Percentiles rank a stretch among this genome's conserved stretches.
These are phyloP conservation scores for Odontomachus brunneus DNA, from an alignment of 1,140 invertebrate species.

Conservation along the genomic window DNA sequence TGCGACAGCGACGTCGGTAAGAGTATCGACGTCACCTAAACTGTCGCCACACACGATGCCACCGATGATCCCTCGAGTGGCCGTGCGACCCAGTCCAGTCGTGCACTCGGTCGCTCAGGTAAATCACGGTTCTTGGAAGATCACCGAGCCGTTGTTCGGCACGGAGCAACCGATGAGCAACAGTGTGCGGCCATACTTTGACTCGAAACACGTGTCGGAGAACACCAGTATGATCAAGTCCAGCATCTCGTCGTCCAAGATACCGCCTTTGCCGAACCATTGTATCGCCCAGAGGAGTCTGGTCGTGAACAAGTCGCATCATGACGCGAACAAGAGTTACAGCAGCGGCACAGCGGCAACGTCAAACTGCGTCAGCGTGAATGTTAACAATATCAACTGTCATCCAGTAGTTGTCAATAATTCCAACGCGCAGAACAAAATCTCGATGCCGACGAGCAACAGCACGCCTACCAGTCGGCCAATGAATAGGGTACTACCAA, in stretches of 20 bases:
- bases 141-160: constrained; percentile 77
- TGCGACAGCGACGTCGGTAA: background rate
- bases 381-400: constrained; percentile 64
- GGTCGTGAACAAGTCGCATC: constrained; percentile 73
- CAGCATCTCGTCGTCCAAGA: constrained; percentile 80
- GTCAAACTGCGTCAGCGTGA: constrained; percentile 44
- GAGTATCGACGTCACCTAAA: constrained; percentile 67
- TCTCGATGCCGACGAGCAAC: constrained; percentile 80
- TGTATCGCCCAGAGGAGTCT: constrained; percentile 78
- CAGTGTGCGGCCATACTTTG: constrained; percentile 80
- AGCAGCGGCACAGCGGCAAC: constrained; percentile 67
- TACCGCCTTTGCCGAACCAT: constrained; percentile 79
- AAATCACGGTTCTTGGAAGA: constrained; percentile 76
- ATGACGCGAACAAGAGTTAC: constrained; percentile 78
- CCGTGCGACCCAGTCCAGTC: constrained; percentile 81
- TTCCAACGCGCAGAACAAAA: constrained; percentile 76
- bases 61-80: constrained; percentile 80
- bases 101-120: constrained; percentile 68
- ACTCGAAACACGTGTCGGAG: constrained; percentile 82
- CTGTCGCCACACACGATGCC: constrained; percentile 65
- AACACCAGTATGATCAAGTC: constrained; percentile 84
- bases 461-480: constrained; percentile 85
- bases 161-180: constrained; percentile 79
- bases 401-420: constrained; percentile 59
- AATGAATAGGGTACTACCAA: constrained; percentile 91